Evolutionary conservation across 23 tunicate species (phyloP).

Genomic region (Oikopleura dioica): DNA sequence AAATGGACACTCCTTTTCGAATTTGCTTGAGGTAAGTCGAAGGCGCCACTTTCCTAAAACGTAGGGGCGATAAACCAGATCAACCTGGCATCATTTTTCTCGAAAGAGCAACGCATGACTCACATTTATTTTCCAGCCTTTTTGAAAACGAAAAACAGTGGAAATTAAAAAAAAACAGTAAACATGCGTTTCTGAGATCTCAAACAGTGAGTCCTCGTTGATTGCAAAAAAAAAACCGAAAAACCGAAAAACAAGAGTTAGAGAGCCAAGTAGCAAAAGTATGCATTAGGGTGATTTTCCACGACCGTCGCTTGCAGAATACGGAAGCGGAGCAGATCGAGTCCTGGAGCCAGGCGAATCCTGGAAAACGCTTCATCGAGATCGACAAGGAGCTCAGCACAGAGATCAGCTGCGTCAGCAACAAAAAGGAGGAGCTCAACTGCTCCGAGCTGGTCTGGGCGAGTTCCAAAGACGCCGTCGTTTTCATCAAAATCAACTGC

Average conservation of each 20-base stretch:
- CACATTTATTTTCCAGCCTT: too few relatives aligned
- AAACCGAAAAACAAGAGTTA: too few relatives aligned
- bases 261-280: constrained; percentile 54
- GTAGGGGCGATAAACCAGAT: too few relatives aligned
- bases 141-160: too few relatives aligned
- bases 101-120: too few relatives aligned
- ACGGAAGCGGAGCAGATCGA: constrained; percentile 64
- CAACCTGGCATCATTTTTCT: too few relatives aligned
- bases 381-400: background rate
- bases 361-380: background rate
- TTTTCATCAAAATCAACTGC: constrained; percentile 19
- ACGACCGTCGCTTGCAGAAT: constrained; percentile 76
- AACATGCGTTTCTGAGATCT: too few relatives aligned
- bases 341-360: constrained; percentile 26
- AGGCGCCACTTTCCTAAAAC: too few relatives aligned
- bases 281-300: constrained; percentile 49
- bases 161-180: too few relatives aligned
- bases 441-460: background rate
- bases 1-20: background rate
- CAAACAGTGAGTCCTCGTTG: too few relatives aligned
- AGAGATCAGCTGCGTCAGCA: background rate
- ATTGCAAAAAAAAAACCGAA: too few relatives aligned
- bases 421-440: background rate
- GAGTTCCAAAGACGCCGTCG: background rate
- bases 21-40: too few relatives aligned